phyloP scores from a whole-genome alignment of 2,797 vertebrate genomes.

The Darevskia mixta region DNA sequence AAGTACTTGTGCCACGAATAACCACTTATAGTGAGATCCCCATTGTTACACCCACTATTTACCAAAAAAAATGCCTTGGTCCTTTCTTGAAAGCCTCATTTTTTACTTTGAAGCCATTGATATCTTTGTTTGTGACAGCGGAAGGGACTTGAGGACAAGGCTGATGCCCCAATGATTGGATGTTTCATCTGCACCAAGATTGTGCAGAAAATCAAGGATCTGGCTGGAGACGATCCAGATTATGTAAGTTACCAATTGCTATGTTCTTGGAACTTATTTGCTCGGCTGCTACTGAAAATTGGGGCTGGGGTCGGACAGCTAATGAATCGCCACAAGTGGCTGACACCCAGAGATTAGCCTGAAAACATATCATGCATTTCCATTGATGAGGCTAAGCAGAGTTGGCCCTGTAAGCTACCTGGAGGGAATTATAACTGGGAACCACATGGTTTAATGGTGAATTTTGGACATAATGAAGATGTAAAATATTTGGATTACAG shows the following conservation, averaged over 20 bases:
- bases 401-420: not conserved
- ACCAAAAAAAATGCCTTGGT: not conserved
- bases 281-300: not conserved
- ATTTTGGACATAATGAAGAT: too few relatives aligned
- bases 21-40: not conserved
- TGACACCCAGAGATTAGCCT: not conserved
- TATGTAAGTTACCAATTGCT: slow-evolving; percentile 23
- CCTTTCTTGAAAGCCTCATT: not conserved
- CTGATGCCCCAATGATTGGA: rapidly evolving
- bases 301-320: not conserved
- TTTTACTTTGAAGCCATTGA: not conserved
- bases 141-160: rapidly evolving
- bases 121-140: not conserved
- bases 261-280: too few relatives aligned
- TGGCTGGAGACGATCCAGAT: not conserved
- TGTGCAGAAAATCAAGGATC: rapidly evolving
- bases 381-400: not conserved
- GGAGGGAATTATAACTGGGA: not conserved
- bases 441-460: not conserved
- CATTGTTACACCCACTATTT: not conserved
- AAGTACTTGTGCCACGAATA: not conserved
- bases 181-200: slow-evolving; percentile 24
- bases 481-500: too few relatives aligned
- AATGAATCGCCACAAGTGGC: not conserved
- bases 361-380: too few relatives aligned